Evolutionary conservation across 2,797 vertebrate genomes (phyloP).

Genomic region (Pelobates cultripes): DNA sequence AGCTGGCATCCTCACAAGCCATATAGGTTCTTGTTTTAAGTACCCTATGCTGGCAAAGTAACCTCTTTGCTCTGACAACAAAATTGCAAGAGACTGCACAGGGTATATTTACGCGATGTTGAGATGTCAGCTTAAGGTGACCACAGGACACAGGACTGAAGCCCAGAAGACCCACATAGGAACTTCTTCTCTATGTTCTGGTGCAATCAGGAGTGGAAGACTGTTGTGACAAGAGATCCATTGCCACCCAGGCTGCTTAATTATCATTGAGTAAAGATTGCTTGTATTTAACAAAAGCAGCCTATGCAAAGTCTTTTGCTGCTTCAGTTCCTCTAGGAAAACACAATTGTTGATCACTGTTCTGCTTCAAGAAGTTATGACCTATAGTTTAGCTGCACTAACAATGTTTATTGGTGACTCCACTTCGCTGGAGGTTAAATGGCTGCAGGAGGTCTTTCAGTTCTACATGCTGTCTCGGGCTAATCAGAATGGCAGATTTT

Average conservation of each 20-base stretch:
- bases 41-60: too few species aligned
- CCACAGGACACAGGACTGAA: too few species aligned
- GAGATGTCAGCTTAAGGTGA: too few species aligned
- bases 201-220: too few species aligned
- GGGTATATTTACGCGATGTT: too few species aligned
- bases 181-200: too few species aligned
- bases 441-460: neutral
- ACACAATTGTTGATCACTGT: neutral
- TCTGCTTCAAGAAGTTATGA: neutral
- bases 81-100: too few species aligned
- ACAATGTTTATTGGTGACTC: neutral
- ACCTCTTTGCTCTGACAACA: too few species aligned
- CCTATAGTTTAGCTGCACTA: neutral
- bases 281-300: neutral
- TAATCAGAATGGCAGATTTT: too few species aligned
- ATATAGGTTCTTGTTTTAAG: too few species aligned
- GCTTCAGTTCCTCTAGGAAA: neutral
- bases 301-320: neutral
- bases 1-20: too few species aligned
- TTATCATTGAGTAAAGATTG: neutral
- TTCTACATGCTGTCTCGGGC: neutral
- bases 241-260: neutral
- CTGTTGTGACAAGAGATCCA: neutral
- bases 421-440: neutral
- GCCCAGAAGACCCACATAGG: too few species aligned